Evolutionary conservation across 2,113 vertebrate species (phyloP).

Genomic region (Suncus etruscus): DNA sequence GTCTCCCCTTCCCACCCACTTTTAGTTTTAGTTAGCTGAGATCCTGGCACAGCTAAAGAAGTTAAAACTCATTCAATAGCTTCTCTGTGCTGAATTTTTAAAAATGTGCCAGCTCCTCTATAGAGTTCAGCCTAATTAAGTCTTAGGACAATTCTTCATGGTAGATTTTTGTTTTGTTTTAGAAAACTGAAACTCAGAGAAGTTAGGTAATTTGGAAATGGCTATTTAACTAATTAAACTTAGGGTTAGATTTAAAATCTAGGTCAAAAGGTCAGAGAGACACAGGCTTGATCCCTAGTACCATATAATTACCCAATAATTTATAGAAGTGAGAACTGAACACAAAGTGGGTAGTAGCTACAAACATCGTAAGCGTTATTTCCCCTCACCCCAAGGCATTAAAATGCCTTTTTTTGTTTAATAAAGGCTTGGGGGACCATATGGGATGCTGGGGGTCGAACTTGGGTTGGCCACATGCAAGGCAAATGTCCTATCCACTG

Average conservation of each 20-base stretch:
- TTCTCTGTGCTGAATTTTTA: background rate
- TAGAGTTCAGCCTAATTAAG: background rate
- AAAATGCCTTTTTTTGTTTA: too few species aligned
- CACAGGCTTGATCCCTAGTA: too few species aligned
- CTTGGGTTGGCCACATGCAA: too few species aligned
- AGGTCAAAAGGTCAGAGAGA: background rate
- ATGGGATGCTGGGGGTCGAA: too few species aligned
- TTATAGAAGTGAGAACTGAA: too few species aligned
- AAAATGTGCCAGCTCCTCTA: background rate
- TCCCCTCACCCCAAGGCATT: too few species aligned
- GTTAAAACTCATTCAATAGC: background rate
- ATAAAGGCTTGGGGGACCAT: too few species aligned
- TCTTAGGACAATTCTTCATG: background rate
- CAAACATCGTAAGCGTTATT: too few species aligned
- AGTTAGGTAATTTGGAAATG: background rate
- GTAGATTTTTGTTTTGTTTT: background rate
- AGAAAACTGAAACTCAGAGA: background rate
- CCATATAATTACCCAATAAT: too few species aligned
- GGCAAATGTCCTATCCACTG: too few species aligned
- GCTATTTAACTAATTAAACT: background rate
- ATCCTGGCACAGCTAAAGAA: background rate
- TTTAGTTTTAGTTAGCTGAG: background rate
- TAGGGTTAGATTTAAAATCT: background rate
- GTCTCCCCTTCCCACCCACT: background rate
- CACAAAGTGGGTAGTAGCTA: too few species aligned